Base-by-base conservation (phyloP, 2,888 invertebrate genomes). In the Pristionchus mayeri region DNA sequence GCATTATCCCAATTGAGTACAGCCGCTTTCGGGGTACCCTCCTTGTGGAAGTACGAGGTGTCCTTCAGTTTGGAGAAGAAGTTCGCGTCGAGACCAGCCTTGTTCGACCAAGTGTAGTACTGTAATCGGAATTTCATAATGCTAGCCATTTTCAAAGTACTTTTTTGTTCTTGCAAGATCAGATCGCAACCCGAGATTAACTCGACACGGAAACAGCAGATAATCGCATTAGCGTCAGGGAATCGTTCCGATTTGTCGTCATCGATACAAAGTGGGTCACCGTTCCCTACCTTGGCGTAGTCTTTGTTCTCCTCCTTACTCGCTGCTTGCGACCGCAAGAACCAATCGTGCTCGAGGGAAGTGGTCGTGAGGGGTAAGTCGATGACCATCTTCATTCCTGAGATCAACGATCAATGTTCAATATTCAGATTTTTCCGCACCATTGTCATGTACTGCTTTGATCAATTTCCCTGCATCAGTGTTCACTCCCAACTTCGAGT, bases 391-490 rank as follows among this genome's bases (percentile, higher is more conserved):
- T 93, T 93, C 86, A 94, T 92, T 44, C 75, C 84, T 84, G 40
- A 71, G 63, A 50, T 54, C 44, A 40, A 30, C 24, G 18, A 79
- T 54, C 52, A 63, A 76, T 27, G 21, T 48, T n/a, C 6, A 6
- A 37, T 6, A 27, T 27, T 44, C 48, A 27, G 11, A 37, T 48
- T 78, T 18, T 48, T 30, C 27, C 44, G 52, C 50, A 89, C 90
- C 88, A 63, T 87, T 94, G 2, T 93, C 93, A 92, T 96, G 96
- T 34, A 96, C 93, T 60, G 94, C 94, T 37, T 94, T 93, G 0
- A 95, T 94, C 78, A 97, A 93, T 71, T 94, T 94, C 81, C 94
- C 94, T 86, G 97, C 95, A 93, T 96, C 96, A 84, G 95, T 94
- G 30, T 95, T 91, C 11, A 94, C 95, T 0, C 97, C 97, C 84